phyloP scores from a whole-genome alignment of 2,888 invertebrate species.

The Eupithecia pulchellata region DNA sequence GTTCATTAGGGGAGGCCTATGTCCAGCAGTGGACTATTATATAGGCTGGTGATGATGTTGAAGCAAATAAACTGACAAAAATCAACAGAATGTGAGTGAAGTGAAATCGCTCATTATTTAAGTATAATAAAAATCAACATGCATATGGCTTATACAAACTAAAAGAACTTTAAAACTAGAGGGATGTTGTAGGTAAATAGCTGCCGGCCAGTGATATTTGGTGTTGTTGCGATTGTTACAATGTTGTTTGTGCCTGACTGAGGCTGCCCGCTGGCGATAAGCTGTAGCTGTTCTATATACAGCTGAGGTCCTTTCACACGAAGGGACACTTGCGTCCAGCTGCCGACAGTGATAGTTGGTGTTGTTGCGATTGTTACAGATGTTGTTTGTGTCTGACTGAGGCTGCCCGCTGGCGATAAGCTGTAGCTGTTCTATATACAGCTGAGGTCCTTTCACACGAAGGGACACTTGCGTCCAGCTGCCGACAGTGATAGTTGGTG shows the following conservation, averaged over 20 bases:
- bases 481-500: neutral
- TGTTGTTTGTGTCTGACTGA: slow-evolving; percentile 51
- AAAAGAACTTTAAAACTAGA: too few relatives aligned
- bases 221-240: neutral
- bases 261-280: slow-evolving; percentile 80
- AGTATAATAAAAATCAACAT: too few relatives aligned
- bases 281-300: slow-evolving; percentile 72
- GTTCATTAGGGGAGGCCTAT: too few relatives aligned
- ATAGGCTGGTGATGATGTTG: too few relatives aligned
- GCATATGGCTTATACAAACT: too few relatives aligned
- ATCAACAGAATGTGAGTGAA: too few relatives aligned
- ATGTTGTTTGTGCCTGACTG: slow-evolving; percentile 50
- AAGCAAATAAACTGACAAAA: too few relatives aligned
- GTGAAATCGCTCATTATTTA: too few relatives aligned
- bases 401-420: slow-evolving; percentile 81
- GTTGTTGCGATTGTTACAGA: neutral
- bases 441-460: slow-evolving; percentile 22
- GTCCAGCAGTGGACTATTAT: too few relatives aligned
- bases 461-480: neutral
- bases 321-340: neutral
- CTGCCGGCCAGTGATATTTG: neutral
- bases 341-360: neutral
- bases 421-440: slow-evolving; percentile 70
- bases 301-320: slow-evolving; percentile 28
- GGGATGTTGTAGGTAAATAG: too few relatives aligned